A percentile compares a stretch with the other conserved stretches of the same genome.
phyloP scores from a whole-genome alignment of 1,140 invertebrate species.

The Drosophila tropicalis region DNA sequence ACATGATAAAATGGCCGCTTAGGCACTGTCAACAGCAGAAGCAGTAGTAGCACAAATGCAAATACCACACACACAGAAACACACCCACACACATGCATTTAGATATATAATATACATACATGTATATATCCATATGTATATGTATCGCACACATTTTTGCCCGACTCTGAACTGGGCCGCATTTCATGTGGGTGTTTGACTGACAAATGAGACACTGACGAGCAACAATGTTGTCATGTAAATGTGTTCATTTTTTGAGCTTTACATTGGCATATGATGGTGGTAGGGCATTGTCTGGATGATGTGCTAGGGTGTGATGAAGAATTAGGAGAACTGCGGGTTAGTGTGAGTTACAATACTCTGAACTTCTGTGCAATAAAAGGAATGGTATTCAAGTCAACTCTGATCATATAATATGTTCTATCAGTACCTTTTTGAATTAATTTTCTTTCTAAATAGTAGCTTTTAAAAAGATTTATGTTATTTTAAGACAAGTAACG shows the following conservation, averaged over 20 bases:
- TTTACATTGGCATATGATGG: slow-evolving; percentile 27
- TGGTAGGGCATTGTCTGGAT: background rate
- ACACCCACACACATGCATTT: slow-evolving; percentile 16
- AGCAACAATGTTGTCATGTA: slow-evolving; percentile 69
- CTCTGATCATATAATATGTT: too few species aligned
- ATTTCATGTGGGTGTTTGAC: slow-evolving; percentile 40
- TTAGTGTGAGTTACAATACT: background rate
- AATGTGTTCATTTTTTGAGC: slow-evolving; percentile 61
- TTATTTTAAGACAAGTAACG: too few species aligned
- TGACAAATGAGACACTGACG: slow-evolving; percentile 71
- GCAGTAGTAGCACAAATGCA: slow-evolving; percentile 33
- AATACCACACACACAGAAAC: slow-evolving; percentile 36
- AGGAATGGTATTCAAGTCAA: too few species aligned
- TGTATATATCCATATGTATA: background rate
- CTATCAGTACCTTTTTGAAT: too few species aligned
- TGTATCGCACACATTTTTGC: slow-evolving; percentile 2
- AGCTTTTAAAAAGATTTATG: too few species aligned
- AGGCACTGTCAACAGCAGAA: slow-evolving; percentile 63
- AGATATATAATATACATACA: background rate
- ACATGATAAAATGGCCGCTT: slow-evolving; percentile 78
- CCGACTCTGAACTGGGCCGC: slow-evolving; percentile 9
- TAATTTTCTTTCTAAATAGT: too few species aligned
- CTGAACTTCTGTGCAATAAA: too few species aligned
- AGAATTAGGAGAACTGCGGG: background rate
- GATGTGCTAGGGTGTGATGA: background rate